A percentile compares a stretch with the other conserved stretches of the same genome.
Evolutionary conservation across 2,113 vertebrate species (phyloP).

Genomic region (Tautogolabrus adspersus): DNA sequence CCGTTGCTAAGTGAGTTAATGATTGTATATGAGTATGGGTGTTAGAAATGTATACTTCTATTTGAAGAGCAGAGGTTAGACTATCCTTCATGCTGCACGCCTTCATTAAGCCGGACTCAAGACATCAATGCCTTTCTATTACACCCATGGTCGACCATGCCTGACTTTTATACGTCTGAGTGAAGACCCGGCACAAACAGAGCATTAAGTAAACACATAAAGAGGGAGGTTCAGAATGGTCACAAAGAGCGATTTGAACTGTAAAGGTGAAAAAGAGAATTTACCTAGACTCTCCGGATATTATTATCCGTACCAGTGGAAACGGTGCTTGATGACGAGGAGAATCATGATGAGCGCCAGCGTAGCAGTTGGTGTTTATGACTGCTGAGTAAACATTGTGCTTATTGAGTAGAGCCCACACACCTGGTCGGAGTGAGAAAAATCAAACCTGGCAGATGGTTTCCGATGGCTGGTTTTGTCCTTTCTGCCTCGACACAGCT

Average conservation of each 20-base stretch:
- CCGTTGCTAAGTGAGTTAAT: neutral
- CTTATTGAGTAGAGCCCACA: conserved; percentile 33
- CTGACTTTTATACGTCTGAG: neutral
- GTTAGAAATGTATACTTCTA: neutral
- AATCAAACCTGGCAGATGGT: conserved; percentile 44
- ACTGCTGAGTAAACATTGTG: conserved; percentile 37
- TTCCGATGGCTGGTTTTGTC: neutral
- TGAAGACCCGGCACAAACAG: conserved; percentile 4
- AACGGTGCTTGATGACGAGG: neutral
- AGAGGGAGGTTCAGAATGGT: neutral
- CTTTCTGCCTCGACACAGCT: neutral
- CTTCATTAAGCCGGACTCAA: neutral
- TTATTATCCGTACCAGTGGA: neutral
- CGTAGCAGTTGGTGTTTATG: conserved; percentile 44
- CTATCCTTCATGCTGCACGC: conserved; percentile 24
- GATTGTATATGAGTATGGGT: neutral
- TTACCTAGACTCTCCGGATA: neutral
- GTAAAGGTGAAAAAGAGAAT: neutral
- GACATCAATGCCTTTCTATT: conserved; percentile 7
- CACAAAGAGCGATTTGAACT: neutral
- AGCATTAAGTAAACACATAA: neutral
- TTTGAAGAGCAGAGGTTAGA: conserved; percentile 13
- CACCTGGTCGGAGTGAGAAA: conserved; percentile 29
- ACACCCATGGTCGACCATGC: conserved; percentile 20
- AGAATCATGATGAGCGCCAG: neutral